Evolutionary conservation across 2,888 invertebrate genomes (phyloP).

Genomic region (Plutella xylostella): DNA sequence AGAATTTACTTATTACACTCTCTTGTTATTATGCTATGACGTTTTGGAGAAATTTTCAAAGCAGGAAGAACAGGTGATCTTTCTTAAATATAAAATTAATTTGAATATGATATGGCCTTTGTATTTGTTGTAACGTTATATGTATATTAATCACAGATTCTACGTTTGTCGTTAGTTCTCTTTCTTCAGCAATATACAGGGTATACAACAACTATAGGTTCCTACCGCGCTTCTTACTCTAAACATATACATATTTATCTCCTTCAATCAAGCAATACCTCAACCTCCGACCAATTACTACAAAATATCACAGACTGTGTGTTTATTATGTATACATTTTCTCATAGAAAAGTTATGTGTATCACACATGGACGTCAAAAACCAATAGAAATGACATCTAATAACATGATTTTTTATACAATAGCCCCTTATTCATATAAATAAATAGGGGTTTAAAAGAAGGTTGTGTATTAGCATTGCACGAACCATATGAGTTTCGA

Average conservation of each 20-base stretch:
- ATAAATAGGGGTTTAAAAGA: too few relatives aligned
- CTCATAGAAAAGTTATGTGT: conserved; percentile 68
- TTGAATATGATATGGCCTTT: conserved; percentile 64
- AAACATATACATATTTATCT: conserved; percentile 50
- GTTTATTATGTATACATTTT: conserved; percentile 70
- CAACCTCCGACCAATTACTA: conserved; percentile 66
- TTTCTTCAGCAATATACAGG: conserved; percentile 37
- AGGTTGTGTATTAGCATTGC: too few relatives aligned
- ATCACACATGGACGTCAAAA: conserved; percentile 67
- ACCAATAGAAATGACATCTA: conserved; percentile 64
- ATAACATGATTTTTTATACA: conserved; percentile 55
- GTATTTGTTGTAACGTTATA: conserved; percentile 52
- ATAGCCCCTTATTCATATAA: conserved; percentile 38
- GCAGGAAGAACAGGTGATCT: conserved; percentile 26
- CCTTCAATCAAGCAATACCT: conserved; percentile 65
- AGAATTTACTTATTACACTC: neutral
- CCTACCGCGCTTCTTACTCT: conserved; percentile 60
- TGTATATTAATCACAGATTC: conserved; percentile 57
- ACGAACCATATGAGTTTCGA: too few relatives aligned
- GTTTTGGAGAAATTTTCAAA: too few relatives aligned
- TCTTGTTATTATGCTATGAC: too few relatives aligned
- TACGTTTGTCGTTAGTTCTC: conserved; percentile 45
- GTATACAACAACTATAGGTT: conserved; percentile 55
- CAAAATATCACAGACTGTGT: conserved; percentile 70
- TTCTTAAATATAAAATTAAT: conserved; percentile 49